Percentiles rank a stretch among this genome's conserved stretches.
phyloP scores from a whole-genome alignment of 2,888 invertebrate species.

The Temnothorax ravouxi region DNA sequence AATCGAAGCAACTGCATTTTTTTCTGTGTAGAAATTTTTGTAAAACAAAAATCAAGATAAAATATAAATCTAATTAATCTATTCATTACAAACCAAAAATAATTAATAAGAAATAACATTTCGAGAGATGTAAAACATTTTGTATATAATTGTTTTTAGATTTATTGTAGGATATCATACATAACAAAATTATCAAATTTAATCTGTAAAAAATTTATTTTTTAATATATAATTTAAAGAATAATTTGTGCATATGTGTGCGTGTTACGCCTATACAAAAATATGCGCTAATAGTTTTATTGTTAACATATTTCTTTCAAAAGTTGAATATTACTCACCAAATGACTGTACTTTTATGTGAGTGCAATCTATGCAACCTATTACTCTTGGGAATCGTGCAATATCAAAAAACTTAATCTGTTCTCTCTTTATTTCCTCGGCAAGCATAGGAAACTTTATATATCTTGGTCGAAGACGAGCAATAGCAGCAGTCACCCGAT shows the following conservation, averaged over 20 bases:
- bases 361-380: slow-evolving; percentile 75
- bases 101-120: not conserved
- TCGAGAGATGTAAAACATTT: not conserved
- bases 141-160: too few species aligned
- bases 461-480: slow-evolving; percentile 58
- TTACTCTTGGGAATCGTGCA: slow-evolving; percentile 71
- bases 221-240: too few species aligned
- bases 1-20: too few species aligned
- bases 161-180: not conserved
- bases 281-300: too few species aligned
- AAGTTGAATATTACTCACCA: slow-evolving; percentile 55
- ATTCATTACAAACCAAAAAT: not conserved
- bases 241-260: too few species aligned
- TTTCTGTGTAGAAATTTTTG: too few species aligned
- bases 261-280: too few species aligned
- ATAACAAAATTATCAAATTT: too few species aligned
- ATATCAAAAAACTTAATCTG: slow-evolving; percentile 69
- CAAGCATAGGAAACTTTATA: slow-evolving; percentile 63
- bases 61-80: not conserved
- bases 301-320: too few species aligned
- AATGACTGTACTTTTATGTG: slow-evolving; percentile 73
- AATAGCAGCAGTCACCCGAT: slow-evolving; percentile 65
- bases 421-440: slow-evolving; percentile 56
- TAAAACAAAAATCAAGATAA: not conserved
- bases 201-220: too few species aligned